Percentiles rank a stretch among this genome's conserved stretches.
Evolutionary conservation across 2,888 invertebrate species (phyloP).

Genomic region (Urechis unicinctus): DNA sequence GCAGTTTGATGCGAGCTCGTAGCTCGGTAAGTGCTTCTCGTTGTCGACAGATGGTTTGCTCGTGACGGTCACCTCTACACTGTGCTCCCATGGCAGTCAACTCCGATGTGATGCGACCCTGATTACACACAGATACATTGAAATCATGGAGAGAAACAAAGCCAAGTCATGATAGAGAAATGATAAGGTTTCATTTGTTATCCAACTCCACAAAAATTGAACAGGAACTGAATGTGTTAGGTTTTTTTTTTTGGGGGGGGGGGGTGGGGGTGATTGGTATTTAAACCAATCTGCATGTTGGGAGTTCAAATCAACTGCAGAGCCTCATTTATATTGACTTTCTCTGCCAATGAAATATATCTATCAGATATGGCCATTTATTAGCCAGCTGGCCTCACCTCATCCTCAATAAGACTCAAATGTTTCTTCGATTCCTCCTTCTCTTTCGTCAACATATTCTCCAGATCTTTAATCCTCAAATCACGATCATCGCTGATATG

Average conservation of each 20-base stretch:
- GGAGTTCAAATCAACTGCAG: no score
- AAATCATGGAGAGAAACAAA: no score
- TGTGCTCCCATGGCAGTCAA: slow-evolving; percentile 47
- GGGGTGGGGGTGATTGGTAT: no score
- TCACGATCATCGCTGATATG: slow-evolving; percentile 28
- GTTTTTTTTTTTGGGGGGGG: no score
- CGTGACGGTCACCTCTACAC: slow-evolving; percentile 49
- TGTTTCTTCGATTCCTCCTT: slow-evolving; percentile 39
- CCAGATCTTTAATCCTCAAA: slow-evolving; percentile 25
- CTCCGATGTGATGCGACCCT: slow-evolving; percentile 46
- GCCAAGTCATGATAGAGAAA: no score
- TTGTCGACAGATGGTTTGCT: slow-evolving; percentile 45
- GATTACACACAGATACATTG: not conserved
- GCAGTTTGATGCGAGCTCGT: slow-evolving; percentile 35
- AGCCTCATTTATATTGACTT: no score
- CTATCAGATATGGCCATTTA: no score
- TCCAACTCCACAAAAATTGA: no score
- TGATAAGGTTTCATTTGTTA: no score
- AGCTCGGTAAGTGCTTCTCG: slow-evolving; percentile 48
- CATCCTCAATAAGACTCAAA: slow-evolving; percentile 35
- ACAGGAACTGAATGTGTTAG: not conserved
- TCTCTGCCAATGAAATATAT: no score
- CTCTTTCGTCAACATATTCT: slow-evolving; percentile 29
- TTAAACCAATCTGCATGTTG: no score
- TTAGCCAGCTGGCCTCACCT: slow-evolving; percentile 28